A percentile compares a stretch with the other conserved stretches of the same genome.
Conservation (phyloP, 2,113 vertebrate species). For the Campylorhamphus procurvoides region DNA sequence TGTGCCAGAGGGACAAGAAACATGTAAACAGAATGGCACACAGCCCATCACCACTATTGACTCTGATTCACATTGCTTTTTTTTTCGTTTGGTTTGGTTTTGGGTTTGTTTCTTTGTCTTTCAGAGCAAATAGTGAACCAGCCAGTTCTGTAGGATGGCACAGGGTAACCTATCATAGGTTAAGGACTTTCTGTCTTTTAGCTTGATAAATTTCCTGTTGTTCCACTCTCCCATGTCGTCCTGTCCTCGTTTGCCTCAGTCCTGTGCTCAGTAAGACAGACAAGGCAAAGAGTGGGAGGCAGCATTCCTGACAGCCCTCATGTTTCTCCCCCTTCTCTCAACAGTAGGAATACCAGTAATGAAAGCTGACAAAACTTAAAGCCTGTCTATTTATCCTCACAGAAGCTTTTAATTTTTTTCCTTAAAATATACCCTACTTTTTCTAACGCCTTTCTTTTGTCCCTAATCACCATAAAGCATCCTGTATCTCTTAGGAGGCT, state of each 20-base stretch:
- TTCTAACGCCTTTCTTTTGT: not conserved
- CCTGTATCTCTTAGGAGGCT: not conserved
- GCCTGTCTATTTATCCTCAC: not conserved
- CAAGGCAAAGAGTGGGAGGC: not conserved
- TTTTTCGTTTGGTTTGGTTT: not conserved
- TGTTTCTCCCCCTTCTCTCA: not conserved
- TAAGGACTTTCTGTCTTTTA: not conserved
- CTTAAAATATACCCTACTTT: not conserved
- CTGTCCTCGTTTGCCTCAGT: fast-evolving
- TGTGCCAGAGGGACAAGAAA: not conserved
- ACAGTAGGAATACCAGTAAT: not conserved
- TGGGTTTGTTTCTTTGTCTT: not conserved
- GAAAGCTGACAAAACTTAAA: not conserved
- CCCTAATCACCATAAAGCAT: not conserved
- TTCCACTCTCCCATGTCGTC: not conserved
- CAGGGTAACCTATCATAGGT: not conserved
- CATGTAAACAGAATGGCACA: not conserved
- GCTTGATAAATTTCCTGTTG: not conserved
- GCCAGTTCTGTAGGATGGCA: not conserved
- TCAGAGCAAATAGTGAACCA: not conserved
- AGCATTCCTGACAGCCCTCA: not conserved
- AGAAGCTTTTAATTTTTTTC: not conserved
- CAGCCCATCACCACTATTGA: not conserved
- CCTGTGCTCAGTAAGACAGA: not conserved
- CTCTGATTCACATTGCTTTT: not conserved